A percentile compares a stretch with the other conserved stretches of the same genome.
Conservation (phyloP, 2,113 vertebrate species). For the Etheostoma cragini region DNA sequence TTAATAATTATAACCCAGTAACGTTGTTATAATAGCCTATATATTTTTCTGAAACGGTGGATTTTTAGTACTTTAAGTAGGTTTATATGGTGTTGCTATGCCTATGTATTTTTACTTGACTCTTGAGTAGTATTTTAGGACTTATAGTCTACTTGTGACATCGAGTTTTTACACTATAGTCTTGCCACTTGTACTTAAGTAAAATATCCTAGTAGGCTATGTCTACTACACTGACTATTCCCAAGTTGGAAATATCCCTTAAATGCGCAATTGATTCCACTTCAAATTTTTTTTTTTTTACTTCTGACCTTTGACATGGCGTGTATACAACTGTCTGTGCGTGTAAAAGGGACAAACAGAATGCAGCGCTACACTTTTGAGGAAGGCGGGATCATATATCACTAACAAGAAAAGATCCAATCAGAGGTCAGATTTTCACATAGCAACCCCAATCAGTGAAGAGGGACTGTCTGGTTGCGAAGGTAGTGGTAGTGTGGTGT, state of each 20-base stretch:
- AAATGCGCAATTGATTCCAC: neutral
- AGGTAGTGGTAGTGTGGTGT: conserved; percentile 72
- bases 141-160: too few relatives aligned
- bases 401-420: conserved; percentile 46
- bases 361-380: conserved; percentile 41
- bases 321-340: neutral
- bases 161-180: neutral
- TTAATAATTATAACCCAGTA: neutral
- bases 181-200: neutral
- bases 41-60: neutral
- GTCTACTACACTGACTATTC: neutral
- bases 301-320: conserved; percentile 36
- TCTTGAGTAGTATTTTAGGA: too few relatives aligned
- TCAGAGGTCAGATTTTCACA: conserved; percentile 44
- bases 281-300: neutral
- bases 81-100: too few relatives aligned
- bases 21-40: neutral
- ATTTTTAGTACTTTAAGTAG: too few relatives aligned
- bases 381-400: conserved; percentile 59
- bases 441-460: conserved; percentile 78
- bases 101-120: too few relatives aligned
- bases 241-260: neutral
- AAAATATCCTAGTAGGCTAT: neutral
- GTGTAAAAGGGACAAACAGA: conserved; percentile 35
- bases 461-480: conserved; percentile 71